Evolutionary conservation across 2,888 invertebrate genomes (phyloP), one percentile per base, ranked within the genome.

Genomic region (Syrphus vitripennis): DNA sequence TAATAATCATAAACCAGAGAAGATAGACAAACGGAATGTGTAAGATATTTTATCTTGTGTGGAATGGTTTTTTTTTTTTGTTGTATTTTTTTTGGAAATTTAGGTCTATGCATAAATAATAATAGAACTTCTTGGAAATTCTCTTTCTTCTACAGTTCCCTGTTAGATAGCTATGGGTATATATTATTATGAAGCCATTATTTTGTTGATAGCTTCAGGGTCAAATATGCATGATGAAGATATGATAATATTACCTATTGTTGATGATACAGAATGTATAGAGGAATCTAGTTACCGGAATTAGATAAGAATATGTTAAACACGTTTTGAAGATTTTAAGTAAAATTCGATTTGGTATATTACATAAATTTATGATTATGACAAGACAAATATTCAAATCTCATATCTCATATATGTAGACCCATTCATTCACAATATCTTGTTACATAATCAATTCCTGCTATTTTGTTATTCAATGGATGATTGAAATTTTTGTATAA

Each of bases 1-100:
- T n/a, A n/a, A n/a, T n/a, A n/a, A n/a, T n/a, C n/a, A n/a, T n/a
- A n/a, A n/a, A 14, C 0, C 10, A 14, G 3, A 26, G 7, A 26
- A 67, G 40, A 63, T 16, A 48, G 48, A 19, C 65, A 76, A 77
- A 82, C 57, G 40, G 34, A 59, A 71, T 71, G 57, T 59, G 45
- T 24, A 82, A 76, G 81, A 76, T 82, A 57, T 75, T 63, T 70
- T 74, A 59, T 74, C 50, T 50, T 74, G 31, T 67, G 65, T 48
- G 48, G 75, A 81, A 78, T 69, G 14, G 40, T 40, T 16, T 19
- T 57, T 57, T 26, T 29, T 53, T 26, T n/a, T n/a, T n/a, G n/a
- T n/a, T n/a, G 2, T 12, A 3, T 45, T 45, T 53, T 53, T 77
- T 69, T 19, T 26, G 37, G 40, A 67, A 69, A 59, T 70, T 69